A percentile compares a stretch with the other conserved stretches of the same genome.
Evolutionary conservation across 2,113 vertebrate species (phyloP).

Genomic region (Illadopsis cleaveri): DNA sequence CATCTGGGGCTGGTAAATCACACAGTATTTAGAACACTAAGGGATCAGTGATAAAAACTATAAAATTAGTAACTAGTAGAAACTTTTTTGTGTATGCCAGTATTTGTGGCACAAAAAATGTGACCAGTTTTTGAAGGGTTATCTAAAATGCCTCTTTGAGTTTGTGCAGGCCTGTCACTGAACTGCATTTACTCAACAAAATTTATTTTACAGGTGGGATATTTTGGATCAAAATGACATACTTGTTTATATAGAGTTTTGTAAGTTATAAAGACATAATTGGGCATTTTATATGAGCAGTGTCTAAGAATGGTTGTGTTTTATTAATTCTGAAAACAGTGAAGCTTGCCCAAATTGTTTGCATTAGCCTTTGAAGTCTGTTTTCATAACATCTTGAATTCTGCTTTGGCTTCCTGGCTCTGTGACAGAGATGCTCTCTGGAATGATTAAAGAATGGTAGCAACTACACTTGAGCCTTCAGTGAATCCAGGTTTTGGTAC

Average conservation of each 20-base stretch:
- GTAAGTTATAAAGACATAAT: neutral
- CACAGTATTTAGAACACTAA: neutral
- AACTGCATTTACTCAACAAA: neutral
- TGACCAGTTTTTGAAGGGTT: neutral
- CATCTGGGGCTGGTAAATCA: neutral
- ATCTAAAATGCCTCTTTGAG: neutral
- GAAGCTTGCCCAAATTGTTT: neutral
- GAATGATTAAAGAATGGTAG: neutral
- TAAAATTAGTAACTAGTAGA: neutral
- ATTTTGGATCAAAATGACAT: neutral
- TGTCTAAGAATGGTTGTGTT: neutral
- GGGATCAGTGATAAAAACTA: neutral
- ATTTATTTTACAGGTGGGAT: neutral
- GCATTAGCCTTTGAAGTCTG: constrained; percentile 1
- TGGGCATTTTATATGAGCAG: neutral
- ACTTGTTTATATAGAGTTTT: neutral
- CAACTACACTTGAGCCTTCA: neutral
- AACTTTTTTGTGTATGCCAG: neutral
- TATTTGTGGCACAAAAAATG: neutral
- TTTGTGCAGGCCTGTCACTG: neutral
- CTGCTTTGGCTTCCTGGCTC: neutral
- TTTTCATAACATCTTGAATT: constrained; percentile 16
- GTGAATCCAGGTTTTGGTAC: neutral
- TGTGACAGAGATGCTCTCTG: neutral
- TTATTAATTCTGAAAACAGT: neutral